phyloP scores from a whole-genome alignment of 2,113 vertebrate species.

The Toxotes chatareus region DNA sequence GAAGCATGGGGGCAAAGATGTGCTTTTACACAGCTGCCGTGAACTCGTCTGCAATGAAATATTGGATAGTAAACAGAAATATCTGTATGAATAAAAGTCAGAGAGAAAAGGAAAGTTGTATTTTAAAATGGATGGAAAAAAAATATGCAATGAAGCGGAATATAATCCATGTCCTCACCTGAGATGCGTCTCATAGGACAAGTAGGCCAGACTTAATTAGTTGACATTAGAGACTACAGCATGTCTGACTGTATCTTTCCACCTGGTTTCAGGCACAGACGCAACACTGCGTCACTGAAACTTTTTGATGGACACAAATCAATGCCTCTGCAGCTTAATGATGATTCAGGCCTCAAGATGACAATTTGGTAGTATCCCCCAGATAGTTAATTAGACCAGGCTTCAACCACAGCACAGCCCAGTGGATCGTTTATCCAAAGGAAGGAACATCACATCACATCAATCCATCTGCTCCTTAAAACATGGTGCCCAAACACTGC shows the following conservation, averaged over 20 bases:
- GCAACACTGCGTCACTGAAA: slow-evolving; percentile 52
- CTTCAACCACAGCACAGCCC: slow-evolving; percentile 23
- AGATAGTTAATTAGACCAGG: slow-evolving; percentile 63
- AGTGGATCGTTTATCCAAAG: slow-evolving; percentile 33
- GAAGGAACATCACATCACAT: slow-evolving; percentile 38
- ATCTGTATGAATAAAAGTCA: neutral
- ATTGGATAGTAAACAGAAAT: slow-evolving; percentile 15
- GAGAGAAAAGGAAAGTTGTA: neutral
- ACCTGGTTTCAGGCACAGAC: slow-evolving; percentile 38
- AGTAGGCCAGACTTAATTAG: slow-evolving; percentile 44
- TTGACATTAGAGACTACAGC: slow-evolving; percentile 36
- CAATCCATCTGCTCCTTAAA: slow-evolving; percentile 58
- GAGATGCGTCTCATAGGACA: slow-evolving; percentile 6
- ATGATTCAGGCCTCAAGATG: slow-evolving; percentile 50
- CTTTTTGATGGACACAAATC: slow-evolving; percentile 67
- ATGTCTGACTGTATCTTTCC: slow-evolving; percentile 21
- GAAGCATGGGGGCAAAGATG: slow-evolving; percentile 26
- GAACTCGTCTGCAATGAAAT: slow-evolving; percentile 11
- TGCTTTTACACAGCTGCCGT: slow-evolving; percentile 20
- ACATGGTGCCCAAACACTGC: neutral
- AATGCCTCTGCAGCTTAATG: slow-evolving; percentile 58
- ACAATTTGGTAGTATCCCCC: slow-evolving; percentile 54
- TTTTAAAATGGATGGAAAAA: neutral
- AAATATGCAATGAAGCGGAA: slow-evolving; percentile 5
- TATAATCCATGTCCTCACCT: slow-evolving; percentile 29